Base-by-base conservation (phyloP, 1,140 invertebrate genomes). In the Pteromalus puparum region DNA sequence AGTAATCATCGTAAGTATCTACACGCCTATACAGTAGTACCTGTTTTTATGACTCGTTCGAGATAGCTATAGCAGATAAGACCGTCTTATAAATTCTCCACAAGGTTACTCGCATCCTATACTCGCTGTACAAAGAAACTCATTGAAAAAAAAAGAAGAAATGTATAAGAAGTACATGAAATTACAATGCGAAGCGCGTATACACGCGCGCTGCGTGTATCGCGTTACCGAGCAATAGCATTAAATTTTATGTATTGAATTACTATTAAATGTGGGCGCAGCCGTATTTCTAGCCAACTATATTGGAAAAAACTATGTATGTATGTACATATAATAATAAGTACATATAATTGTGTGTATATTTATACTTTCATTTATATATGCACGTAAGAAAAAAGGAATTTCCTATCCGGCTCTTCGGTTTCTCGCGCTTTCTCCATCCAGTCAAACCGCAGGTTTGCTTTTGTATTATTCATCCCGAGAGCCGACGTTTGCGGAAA, bases 231-330 rank as follows among this genome's bases (percentile, higher is more conserved):
- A 61, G 21, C 15, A 61, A n/a, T 61, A 61, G 53, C 18, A 61
- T 61, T 61, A 61, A 61, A n/a, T 61, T 61, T 61, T n/a, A 61
- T 61, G 53, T 21, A n/a, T 61, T 61, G 53, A 61, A 61, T 61
- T 61, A 61, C 53, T 61, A n/a, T 21, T 15, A n/a, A 61, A 61
- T 13, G 18, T 21, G 48, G 53, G 18, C 53, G 53, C 18, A 61
- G 18, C 21, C 15, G 38, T 21, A 0, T 1, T n/a, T 61, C 53
- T 21, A n/a, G 53, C 53, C 18, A 61, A 61, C 53, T 61, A 61
- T 61, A 61, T 61, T 7, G 67, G 24, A 70, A 70, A 70, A 70
- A 28, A 26, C 67, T 68, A 21, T n/a, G 5, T 21, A 70, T n/a
- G 18, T 65, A 65, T 70, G 26, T 70, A 30, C 24, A 70, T 70